Evolutionary conservation across 2,888 invertebrate species (phyloP).

Genomic region (Terebella lapidaria): DNA sequence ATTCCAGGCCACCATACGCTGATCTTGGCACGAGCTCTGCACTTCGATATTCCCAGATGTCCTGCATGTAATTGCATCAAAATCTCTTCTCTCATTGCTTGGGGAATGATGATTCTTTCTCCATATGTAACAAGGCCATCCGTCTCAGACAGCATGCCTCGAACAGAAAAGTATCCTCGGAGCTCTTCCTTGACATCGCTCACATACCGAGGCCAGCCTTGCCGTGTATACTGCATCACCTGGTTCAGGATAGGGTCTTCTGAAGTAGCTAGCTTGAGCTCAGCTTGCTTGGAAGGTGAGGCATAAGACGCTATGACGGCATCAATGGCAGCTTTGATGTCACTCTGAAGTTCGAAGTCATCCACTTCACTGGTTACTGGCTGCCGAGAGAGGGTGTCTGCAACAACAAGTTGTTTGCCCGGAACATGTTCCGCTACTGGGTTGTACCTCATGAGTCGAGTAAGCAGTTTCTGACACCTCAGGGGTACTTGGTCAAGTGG

Average conservation of each 20-base stretch:
- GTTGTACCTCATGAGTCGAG: slow-evolving; percentile 9
- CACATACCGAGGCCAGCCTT: slow-evolving; percentile 6
- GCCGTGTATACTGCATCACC: not conserved
- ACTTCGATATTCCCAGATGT: slow-evolving; percentile 12
- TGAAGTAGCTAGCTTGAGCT: not conserved
- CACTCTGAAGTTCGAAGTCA: not conserved
- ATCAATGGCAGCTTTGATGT: not conserved
- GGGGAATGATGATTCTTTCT: slow-evolving; percentile 1
- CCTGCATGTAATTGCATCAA: slow-evolving; percentile 22
- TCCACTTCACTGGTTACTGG: not conserved
- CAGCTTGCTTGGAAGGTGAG: not conserved
- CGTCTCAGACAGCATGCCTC: not conserved
- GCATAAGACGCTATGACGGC: not conserved
- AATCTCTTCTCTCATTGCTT: slow-evolving; percentile 10
- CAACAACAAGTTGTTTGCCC: slow-evolving; percentile 3
- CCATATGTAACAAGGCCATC: slow-evolving; percentile 1
- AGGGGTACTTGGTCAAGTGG: not conserved
- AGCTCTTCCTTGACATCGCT: not conserved
- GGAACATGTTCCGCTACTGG: slow-evolving; percentile 4
- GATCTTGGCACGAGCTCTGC: slow-evolving; percentile 1
- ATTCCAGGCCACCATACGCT: slow-evolving; percentile 25
- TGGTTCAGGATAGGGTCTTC: not conserved
- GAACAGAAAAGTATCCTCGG: not conserved
- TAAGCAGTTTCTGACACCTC: slow-evolving; percentile 5
- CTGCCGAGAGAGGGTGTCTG: slow-evolving; percentile 3